Base-by-base conservation (phyloP, 53 echinoderm and acorn worm species). In the Holothuria leucospilota region DNA sequence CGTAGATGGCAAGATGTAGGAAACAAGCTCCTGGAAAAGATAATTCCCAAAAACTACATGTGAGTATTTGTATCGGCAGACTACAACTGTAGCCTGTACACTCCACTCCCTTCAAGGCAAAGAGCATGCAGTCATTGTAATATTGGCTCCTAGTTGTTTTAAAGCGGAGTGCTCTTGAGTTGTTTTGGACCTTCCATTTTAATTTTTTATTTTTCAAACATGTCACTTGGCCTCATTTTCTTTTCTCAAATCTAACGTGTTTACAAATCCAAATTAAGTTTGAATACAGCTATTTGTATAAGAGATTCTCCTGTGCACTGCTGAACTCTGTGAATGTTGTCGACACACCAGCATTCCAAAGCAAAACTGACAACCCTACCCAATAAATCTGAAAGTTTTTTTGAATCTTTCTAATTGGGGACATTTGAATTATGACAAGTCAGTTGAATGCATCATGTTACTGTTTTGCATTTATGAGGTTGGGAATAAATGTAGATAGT, bases 41-140 rank as follows among this genome's bases (percentile, higher is more conserved):
- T 96, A 34, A 89, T 96, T 86, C 96, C 94, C 86, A 96, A 96
- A 94, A 94, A 93, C 89, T 91, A 89, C 91, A 96, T 94, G 96
- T 96, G 96, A 96, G 96, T 96, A 96, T 93, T 29, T 63, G 82
- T 75, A 75, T 49, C 25, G 14, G 20, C 75, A 75, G 80, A 60
- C 80, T 80, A 61, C 80, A 59, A 56, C 60, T 49, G 46, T 51
- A 75, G 75, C 41, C 51, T 75, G 75, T 51, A 51, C 75, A 49
- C 23, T 75, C 46, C 75, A 75, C 75, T 25, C 16, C 75, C 75
- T 52, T 39, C 21, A 75, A 53, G 51, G 75, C 75, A 71, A 71
- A 39, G n/a, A 75, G 75, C 75, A 75, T 75, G 75, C 75, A 75
- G 75, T 75, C 49, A 75, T 75, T 49, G 56, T 56, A 56, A 56